Evolutionary conservation across 2,113 vertebrate species (phyloP), one percentile per base, ranked within the genome.

Genomic region (Barbus barbus): DNA sequence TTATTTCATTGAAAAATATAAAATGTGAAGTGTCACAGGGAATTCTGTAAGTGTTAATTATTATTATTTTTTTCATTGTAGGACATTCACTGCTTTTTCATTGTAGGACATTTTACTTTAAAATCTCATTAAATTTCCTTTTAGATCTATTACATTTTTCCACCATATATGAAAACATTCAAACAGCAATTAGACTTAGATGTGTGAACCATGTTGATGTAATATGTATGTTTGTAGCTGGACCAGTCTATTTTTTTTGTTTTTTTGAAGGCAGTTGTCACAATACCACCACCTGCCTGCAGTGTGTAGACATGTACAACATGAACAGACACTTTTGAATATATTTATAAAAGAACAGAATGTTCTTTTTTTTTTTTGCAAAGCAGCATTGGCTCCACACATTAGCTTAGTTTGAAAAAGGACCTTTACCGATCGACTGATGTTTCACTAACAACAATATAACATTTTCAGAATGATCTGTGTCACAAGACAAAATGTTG

Each of bases 241-340:
- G 63, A 33, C 31, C 63, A 67, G 63, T 67, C 28, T n/a, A n/a
- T n/a, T n/a, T n/a, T n/a, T n/a, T n/a, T 36, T 31, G 46, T 51
- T 48, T 48, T 48, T 48, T 4, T 12, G 1, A 44, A 31, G 72
- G 26, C 44, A 28, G 44, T 44, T 28, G 74, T 77, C 28, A 36
- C 18, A 77, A 36, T 51, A 56, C 46, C 73, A 53, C 46, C 46
- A 51, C 73, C 74, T 77, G 51, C 51, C 31, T 58, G 75, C 28
- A 77, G 75, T 58, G 51, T n/a, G 33, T 38, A 58, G 73, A 33
- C 31, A 3, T 20, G 22, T 56, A 77, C 48, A 76, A 33, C 44
- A 51, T 20, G 16, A 31, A 51, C 22, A 24, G 38, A 1, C 48
- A 56, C 48, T 56, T 76, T 36, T 33, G 9, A 69, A 36, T 77